These are phyloP conservation scores for Hemibates koningsi DNA, from an alignment of 2,113 vertebrate species.

Conservation along the genomic window DNA sequence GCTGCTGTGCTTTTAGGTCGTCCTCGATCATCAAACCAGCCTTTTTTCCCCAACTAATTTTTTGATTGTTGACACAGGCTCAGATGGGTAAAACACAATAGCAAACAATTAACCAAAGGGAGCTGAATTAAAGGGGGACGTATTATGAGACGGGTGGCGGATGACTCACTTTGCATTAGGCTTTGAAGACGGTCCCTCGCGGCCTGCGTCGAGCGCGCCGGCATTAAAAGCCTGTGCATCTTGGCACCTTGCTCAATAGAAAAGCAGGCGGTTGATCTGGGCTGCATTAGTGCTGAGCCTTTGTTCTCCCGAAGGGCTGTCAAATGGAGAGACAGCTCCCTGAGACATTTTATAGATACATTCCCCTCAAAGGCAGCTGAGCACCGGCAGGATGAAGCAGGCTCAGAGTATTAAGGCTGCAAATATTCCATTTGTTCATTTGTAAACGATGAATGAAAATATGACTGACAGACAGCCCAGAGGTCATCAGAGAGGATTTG, in stretches of 20 bases:
- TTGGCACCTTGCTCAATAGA: slow-evolving; percentile 38
- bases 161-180: slow-evolving; percentile 53
- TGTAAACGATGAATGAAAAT: not conserved
- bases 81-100: slow-evolving; percentile 56
- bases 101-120: slow-evolving; percentile 47
- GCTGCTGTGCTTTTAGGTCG: slow-evolving; percentile 29
- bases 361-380: slow-evolving; percentile 35
- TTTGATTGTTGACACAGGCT: slow-evolving; percentile 29
- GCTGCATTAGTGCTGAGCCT: slow-evolving; percentile 44
- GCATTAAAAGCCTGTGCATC: slow-evolving; percentile 40
- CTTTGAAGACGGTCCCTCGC: slow-evolving; percentile 49
- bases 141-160: slow-evolving; percentile 9
- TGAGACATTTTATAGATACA: slow-evolving; percentile 37
- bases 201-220: slow-evolving; percentile 10
- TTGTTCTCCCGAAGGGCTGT: slow-evolving; percentile 50
- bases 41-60: not conserved
- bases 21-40: not conserved
- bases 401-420: slow-evolving; percentile 9
- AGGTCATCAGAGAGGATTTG: not conserved
- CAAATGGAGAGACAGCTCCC: slow-evolving; percentile 40
- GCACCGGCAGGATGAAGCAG: slow-evolving; percentile 9
- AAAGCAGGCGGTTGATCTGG: slow-evolving; percentile 33
- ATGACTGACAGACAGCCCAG: not conserved
- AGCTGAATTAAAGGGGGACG: slow-evolving; percentile 38
- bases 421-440: not conserved